These are phyloP conservation scores for Buathra laborator DNA, from an alignment of 2,888 invertebrate genomes.

Conservation along the genomic window DNA sequence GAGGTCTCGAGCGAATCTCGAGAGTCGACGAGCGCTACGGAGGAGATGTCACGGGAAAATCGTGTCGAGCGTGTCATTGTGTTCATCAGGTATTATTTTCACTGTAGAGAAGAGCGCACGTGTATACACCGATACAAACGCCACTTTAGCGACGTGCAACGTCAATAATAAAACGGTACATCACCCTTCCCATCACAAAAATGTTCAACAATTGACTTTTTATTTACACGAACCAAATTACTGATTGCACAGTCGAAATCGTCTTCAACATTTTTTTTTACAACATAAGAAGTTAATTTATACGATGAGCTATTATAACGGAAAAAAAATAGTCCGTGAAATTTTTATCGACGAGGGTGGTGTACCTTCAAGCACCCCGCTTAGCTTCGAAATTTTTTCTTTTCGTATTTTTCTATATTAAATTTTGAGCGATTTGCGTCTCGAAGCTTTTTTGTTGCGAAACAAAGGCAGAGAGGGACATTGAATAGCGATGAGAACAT, in stretches of 20 bases:
- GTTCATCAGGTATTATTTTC: constrained; percentile 52
- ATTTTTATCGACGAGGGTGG: not conserved
- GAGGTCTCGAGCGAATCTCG: constrained; percentile 1
- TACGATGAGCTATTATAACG: not conserved
- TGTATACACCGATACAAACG: not conserved
- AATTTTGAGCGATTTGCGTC: not conserved
- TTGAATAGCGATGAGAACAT: not conserved
- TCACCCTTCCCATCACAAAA: not conserved
- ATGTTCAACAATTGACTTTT: not conserved
- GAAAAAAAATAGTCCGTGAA: not conserved
- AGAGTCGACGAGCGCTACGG: not conserved
- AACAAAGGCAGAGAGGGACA: not conserved
- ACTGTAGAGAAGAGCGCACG: not conserved
- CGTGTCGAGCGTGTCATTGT: constrained; percentile 45
- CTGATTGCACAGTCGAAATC: not conserved
- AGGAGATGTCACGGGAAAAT: constrained; percentile 49
- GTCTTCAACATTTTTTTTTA: not conserved
- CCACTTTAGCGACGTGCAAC: not conserved
- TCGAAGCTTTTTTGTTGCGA: not conserved
- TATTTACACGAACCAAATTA: too few species aligned
- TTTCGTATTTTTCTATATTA: not conserved
- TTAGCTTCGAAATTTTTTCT: not conserved
- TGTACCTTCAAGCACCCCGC: not conserved
- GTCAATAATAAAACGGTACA: not conserved
- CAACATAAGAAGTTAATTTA: too few species aligned